These are phyloP conservation scores for Aelia acuminata DNA, from an alignment of 2,888 invertebrate species.

Conservation along the genomic window DNA sequence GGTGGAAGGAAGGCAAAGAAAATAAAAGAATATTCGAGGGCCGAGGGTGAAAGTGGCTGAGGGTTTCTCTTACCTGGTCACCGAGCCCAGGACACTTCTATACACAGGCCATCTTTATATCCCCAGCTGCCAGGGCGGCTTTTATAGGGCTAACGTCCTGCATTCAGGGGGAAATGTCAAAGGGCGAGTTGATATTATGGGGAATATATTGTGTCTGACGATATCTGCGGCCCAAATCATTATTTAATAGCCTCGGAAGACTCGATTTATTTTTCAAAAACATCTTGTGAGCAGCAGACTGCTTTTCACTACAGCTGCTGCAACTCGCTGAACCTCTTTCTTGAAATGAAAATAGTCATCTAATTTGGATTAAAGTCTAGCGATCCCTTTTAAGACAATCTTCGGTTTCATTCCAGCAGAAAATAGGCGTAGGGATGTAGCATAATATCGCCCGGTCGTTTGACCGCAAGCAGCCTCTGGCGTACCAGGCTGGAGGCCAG, in stretches of 20 bases:
- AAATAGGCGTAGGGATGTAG: too few species aligned
- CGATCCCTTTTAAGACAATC: too few species aligned
- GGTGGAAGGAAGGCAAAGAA: neutral
- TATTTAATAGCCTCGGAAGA: neutral
- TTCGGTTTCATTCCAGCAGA: too few species aligned
- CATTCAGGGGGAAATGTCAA: neutral
- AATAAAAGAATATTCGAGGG: neutral
- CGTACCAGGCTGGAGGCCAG: too few species aligned
- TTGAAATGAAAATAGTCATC: too few species aligned
- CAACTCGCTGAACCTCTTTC: too few species aligned
- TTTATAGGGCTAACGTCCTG: constrained; percentile 8
- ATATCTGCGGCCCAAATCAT: neutral
- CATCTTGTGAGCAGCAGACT: neutral
- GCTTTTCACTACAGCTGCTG: too few species aligned
- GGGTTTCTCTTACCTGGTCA: neutral
- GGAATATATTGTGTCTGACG: neutral
- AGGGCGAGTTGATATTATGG: neutral
- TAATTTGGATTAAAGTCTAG: too few species aligned
- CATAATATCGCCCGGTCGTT: too few species aligned
- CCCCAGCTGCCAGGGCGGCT: neutral
- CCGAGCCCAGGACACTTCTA: neutral
- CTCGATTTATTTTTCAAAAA: neutral
- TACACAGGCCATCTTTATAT: constrained; percentile 17
- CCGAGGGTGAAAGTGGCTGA: neutral
- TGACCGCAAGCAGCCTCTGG: too few species aligned